These are phyloP conservation scores for Papilio glaucus DNA, from an alignment of 1,140 invertebrate genomes.

Conservation along the genomic window DNA sequence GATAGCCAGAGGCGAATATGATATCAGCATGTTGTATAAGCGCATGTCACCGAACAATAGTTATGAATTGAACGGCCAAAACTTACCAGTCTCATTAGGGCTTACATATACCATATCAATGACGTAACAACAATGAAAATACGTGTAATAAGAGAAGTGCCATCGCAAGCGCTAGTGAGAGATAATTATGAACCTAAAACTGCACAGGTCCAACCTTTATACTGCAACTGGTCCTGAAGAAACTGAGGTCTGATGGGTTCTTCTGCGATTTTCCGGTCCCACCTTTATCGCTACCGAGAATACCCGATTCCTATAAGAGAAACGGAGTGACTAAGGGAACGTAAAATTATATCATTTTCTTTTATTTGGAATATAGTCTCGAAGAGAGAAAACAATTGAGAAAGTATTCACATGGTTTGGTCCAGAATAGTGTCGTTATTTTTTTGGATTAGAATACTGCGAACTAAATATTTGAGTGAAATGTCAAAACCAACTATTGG, in stretches of 20 bases:
- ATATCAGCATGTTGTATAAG: too few relatives aligned
- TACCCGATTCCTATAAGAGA: slow-evolving; percentile 44
- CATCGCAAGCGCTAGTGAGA: slow-evolving; percentile 1
- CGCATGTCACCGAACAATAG: background rate
- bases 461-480: too few relatives aligned
- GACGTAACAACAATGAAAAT: background rate
- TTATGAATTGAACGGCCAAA: background rate
- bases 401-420: background rate
- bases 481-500: background rate
- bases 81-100: background rate
- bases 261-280: slow-evolving; percentile 30
- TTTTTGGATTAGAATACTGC: too few relatives aligned
- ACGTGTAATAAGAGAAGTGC: background rate
- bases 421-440: background rate
- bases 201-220: slow-evolving; percentile 39
- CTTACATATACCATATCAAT: background rate
- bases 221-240: slow-evolving; percentile 39
- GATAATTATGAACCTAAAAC: slow-evolving; percentile 35
- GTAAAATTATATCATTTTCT: background rate
- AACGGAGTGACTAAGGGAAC: slow-evolving; percentile 17
- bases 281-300: slow-evolving; percentile 29
- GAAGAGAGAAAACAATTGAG: background rate
- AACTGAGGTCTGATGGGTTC: slow-evolving; percentile 37
- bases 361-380: background rate
- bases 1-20: background rate